Conservation (phyloP, 1,140 invertebrate genomes). For the Drosophila pseudoananassae region DNA sequence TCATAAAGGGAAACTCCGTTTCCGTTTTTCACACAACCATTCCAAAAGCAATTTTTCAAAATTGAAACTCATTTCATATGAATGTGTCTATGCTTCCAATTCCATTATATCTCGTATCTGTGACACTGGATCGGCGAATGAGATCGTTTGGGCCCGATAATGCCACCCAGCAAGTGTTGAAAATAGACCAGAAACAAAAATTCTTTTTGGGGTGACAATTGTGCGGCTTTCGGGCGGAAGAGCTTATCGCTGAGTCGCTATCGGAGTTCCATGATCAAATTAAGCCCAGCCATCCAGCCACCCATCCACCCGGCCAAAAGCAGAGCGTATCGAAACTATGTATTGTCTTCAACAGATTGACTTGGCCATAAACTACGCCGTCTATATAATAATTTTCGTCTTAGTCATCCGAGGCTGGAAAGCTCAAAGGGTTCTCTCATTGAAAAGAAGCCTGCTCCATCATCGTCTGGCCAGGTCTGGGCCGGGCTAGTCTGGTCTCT, state of each 20-base stretch:
- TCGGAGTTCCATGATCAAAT: slow-evolving; percentile 34
- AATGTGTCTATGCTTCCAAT: slow-evolving; percentile 53
- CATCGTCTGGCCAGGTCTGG: slow-evolving; percentile 14
- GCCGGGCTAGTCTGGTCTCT: slow-evolving; percentile 28
- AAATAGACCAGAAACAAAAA: slow-evolving; percentile 28
- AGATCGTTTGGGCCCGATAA: slow-evolving; percentile 63
- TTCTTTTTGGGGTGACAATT: slow-evolving; percentile 57
- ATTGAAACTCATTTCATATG: slow-evolving; percentile 77
- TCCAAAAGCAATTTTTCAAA: slow-evolving; percentile 77
- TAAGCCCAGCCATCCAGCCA: not conserved
- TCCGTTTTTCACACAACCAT: slow-evolving; percentile 79
- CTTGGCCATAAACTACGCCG: slow-evolving; percentile 28
- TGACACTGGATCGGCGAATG: slow-evolving; percentile 65
- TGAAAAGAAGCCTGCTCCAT: slow-evolving; percentile 42
- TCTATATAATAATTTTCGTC: slow-evolving; percentile 30
- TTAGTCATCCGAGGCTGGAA: slow-evolving; percentile 30
- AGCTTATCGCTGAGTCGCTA: slow-evolving; percentile 55
- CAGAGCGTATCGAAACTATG: slow-evolving; percentile 4
- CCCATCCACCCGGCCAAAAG: not conserved
- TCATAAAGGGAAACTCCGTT: slow-evolving; percentile 23
- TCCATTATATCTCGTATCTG: slow-evolving; percentile 68
- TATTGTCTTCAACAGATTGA: slow-evolving; percentile 9
- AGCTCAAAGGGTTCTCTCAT: slow-evolving; percentile 29
- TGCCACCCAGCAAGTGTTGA: slow-evolving; percentile 65
- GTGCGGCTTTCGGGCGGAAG: slow-evolving; percentile 17